Evolutionary conservation across 2,113 vertebrate species (phyloP).

Genomic region (Oxyura jamaicensis): DNA sequence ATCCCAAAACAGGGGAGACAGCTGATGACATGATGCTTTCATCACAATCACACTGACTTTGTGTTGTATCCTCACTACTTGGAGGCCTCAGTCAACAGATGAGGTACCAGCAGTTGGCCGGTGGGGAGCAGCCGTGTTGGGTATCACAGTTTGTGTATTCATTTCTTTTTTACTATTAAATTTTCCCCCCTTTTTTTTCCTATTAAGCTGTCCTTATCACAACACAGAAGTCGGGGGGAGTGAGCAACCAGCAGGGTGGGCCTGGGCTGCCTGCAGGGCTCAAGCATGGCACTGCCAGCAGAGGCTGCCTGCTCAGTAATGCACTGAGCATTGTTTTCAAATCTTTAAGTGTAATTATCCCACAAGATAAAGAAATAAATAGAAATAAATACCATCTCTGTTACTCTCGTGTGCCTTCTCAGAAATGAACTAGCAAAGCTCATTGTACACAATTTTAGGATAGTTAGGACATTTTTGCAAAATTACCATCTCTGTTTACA

Average conservation of each 20-base stretch:
- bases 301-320: too few species aligned
- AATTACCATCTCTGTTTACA: neutral
- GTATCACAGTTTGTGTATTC: too few species aligned
- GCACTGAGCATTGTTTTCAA: neutral
- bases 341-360: slow-evolving; percentile 31
- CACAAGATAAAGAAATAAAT: slow-evolving; percentile 46
- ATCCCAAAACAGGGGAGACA: neutral
- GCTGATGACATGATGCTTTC: neutral
- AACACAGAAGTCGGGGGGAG: too few species aligned
- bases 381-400: neutral
- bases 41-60: neutral
- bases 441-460: neutral
- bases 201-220: too few species aligned
- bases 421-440: neutral
- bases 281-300: too few species aligned
- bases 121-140: too few species aligned
- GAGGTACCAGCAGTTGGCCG: neutral
- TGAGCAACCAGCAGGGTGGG: too few species aligned
- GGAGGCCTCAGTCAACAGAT: neutral
- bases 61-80: neutral
- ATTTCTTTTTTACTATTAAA: too few species aligned
- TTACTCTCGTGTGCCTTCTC: neutral
- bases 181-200: too few species aligned
- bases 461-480: neutral
- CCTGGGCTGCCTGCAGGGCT: too few species aligned